These are phyloP conservation scores for Orussus abietinus DNA, from an alignment of 1,140 invertebrate genomes.

Conservation along the genomic window DNA sequence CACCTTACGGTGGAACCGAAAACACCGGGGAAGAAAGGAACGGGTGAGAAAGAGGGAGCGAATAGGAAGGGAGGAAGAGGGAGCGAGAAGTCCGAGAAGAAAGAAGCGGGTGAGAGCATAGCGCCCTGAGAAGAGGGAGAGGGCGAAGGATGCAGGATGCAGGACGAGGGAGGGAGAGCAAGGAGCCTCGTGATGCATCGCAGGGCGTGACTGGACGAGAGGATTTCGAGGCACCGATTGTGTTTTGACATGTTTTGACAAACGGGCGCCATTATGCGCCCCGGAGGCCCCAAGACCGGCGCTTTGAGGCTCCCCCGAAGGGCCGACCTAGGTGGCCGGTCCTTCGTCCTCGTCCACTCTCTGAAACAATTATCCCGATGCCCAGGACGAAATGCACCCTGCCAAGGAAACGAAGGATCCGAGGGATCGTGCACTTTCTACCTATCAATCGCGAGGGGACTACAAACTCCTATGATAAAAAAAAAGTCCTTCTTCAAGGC, in stretches of 20 bases:
- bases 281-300: slow-evolving; percentile 26
- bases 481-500: no score
- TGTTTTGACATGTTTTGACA: slow-evolving; percentile 55
- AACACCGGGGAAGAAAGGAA: no score
- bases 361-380: slow-evolving; percentile 26
- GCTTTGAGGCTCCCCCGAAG: slow-evolving; percentile 35
- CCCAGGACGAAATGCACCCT: slow-evolving; percentile 3
- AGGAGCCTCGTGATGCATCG: slow-evolving; percentile 30
- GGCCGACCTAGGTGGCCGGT: slow-evolving; percentile 42
- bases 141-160: no score
- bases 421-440: neutral
- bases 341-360: neutral
- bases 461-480: no score
- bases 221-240: slow-evolving; percentile 33
- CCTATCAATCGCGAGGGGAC: no score
- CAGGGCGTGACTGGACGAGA: slow-evolving; percentile 30
- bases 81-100: no score
- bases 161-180: neutral
- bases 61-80: no score
- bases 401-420: slow-evolving; percentile 3
- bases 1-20: no score
- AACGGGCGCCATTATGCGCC: slow-evolving; percentile 49
- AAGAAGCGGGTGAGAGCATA: no score
- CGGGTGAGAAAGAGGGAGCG: no score
- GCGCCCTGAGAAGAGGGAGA: neutral